phyloP scores from a whole-genome alignment of 2,888 invertebrate genomes.

The Linyphia triangularis region DNA sequence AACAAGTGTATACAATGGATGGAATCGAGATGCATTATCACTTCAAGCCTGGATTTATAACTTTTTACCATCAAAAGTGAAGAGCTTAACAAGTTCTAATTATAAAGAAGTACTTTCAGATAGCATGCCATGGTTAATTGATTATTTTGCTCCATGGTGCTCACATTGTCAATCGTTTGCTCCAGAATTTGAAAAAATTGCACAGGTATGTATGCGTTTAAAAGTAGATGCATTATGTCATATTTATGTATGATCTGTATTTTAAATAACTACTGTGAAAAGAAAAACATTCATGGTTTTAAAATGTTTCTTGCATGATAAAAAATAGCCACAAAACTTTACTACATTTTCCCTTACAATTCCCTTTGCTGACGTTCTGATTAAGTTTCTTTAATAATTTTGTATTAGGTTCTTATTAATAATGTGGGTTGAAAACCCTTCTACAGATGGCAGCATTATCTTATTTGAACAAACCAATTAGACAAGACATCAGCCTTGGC shows the following conservation, averaged over 20 bases:
- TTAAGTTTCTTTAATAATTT: neutral
- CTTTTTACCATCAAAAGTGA: slow-evolving; percentile 84
- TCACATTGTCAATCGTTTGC: slow-evolving; percentile 82
- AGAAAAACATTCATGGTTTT: too few species aligned
- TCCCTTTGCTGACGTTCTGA: too few species aligned
- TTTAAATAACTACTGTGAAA: too few species aligned
- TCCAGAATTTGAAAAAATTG: slow-evolving; percentile 85
- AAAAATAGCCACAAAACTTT: too few species aligned
- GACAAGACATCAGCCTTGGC: too few species aligned
- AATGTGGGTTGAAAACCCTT: too few species aligned
- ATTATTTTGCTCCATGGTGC: slow-evolving; percentile 83
- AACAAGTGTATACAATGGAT: slow-evolving; percentile 83
- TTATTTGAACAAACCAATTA: too few species aligned
- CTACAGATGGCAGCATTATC: too few species aligned
- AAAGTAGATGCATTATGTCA: neutral
- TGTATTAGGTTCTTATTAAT: too few species aligned
- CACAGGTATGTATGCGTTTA: slow-evolving; percentile 82
- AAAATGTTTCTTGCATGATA: too few species aligned
- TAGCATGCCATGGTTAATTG: slow-evolving; percentile 81
- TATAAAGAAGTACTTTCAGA: slow-evolving; percentile 82
- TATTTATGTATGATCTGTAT: neutral
- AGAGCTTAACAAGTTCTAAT: slow-evolving; percentile 80
- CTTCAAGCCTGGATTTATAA: slow-evolving; percentile 84
- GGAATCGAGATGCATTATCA: slow-evolving; percentile 84
- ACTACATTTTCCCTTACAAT: too few species aligned